Evolutionary conservation across 2,113 vertebrate genomes (phyloP).

Genomic region (Ursus arctos): DNA sequence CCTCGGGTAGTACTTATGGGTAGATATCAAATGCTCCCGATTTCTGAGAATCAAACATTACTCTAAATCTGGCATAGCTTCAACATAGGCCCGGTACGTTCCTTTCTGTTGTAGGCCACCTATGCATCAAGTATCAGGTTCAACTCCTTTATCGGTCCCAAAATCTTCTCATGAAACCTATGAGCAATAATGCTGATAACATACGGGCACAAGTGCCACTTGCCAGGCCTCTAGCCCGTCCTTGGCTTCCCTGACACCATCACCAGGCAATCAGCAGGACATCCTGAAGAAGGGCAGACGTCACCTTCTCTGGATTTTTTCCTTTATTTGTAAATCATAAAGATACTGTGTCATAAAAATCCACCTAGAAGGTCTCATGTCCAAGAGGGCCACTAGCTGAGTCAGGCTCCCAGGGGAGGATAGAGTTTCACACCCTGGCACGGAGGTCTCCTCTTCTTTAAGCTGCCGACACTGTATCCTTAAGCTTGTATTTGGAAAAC

Average conservation of each 20-base stretch:
- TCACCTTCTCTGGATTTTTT: not conserved
- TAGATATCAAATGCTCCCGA: slow-evolving; percentile 14
- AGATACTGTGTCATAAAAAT: slow-evolving; percentile 40
- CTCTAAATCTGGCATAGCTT: not conserved
- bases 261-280: not conserved
- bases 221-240: not conserved
- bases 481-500: slow-evolving; percentile 10
- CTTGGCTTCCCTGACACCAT: not conserved
- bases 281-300: not conserved
- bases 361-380: not conserved
- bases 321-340: slow-evolving; percentile 50
- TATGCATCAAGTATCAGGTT: not conserved
- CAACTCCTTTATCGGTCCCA: not conserved
- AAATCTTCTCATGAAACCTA: not conserved
- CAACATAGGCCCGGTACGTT: not conserved
- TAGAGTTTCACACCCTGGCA: not conserved
- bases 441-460: slow-evolving; percentile 4
- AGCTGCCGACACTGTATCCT: not conserved
- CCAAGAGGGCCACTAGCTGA: not conserved
- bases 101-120: not conserved
- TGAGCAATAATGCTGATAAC: not conserved
- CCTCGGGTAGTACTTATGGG: not conserved
- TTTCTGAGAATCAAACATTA: slow-evolving; percentile 5
- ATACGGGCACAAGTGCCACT: not conserved
- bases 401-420: not conserved